Base-by-base conservation (phyloP, 2,888 invertebrate species). In the Hirtodrosophila histrioides region DNA sequence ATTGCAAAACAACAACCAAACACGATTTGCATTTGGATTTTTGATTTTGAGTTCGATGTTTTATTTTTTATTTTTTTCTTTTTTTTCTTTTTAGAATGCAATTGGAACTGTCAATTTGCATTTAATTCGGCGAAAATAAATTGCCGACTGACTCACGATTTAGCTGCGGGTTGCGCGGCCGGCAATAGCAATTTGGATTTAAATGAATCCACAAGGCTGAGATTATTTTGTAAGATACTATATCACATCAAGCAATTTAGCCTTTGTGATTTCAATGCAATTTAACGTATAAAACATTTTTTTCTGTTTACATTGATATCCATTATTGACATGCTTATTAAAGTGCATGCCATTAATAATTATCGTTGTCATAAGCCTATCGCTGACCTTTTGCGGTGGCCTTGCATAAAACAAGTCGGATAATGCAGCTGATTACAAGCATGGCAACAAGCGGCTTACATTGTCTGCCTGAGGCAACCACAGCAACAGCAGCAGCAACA, bases 41-140 rank as follows among this genome's bases (percentile, higher is more conserved):
- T 71, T 68, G 70, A 79, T 75, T 78, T 81, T 6, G 40, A 24
- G 46, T 50, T 45, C 45, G 36, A 40, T 56, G 53, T 45, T 53
- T 33, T 57, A 35, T 23, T 35, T 51, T 61, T 64, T 51, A 23
- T 43, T 62, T 49, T 23, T 35, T 35, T 24, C 44, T 40, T 41
- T 29, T 33, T 7, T 41, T 33, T 68, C 55, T 61, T 71, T 75
- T 78, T 73, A 73, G 86, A 82, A 72, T 82, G 82, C 87, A 82
- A 82, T 87, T 78, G 86, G 78, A 82, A 81, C 82, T 82, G 82
- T 87, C 87, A 82, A 87, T 87, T 82, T 82, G 82, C 82, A 87
- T 82, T 82, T 85, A 87, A 82, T 82, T 82, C 88, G 82, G 82
- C 73, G 85, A 77, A 84, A 85, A 79, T 86, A 87, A 82, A 87